Conservation (phyloP, 1,140 invertebrate species). For the Rhopalosiphum padi region DNA sequence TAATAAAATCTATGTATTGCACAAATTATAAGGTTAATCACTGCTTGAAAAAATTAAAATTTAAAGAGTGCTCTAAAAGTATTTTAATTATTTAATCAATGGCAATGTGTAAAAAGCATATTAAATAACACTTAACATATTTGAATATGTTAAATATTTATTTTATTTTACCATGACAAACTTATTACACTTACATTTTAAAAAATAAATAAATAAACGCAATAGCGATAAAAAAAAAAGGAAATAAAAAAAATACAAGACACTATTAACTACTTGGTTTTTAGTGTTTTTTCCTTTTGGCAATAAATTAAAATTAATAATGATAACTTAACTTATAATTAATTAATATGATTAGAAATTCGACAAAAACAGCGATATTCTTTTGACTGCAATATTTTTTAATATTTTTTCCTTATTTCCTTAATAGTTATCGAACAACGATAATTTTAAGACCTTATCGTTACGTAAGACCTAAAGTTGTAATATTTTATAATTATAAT, state of each 20-base stretch:
- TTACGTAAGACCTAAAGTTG: conserved; percentile 54
- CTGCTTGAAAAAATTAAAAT: not conserved
- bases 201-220: conserved; percentile 58
- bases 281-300: conserved; percentile 58
- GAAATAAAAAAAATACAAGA: conserved; percentile 56
- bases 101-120: conserved; percentile 33
- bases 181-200: conserved; percentile 56
- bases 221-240: conserved; percentile 54
- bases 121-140: conserved; percentile 47
- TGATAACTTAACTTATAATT: conserved; percentile 58
- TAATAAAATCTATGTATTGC: not conserved
- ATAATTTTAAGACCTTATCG: conserved; percentile 53
- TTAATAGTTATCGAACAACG: conserved; percentile 52
- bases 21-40: not conserved
- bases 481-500: conserved; percentile 58
- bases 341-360: conserved; percentile 58
- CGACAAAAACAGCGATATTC: conserved; percentile 58
- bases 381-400: conserved; percentile 54
- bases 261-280: conserved; percentile 57
- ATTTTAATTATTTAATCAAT: conserved; percentile 26
- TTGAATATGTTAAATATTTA: conserved; percentile 58
- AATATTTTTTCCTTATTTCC: conserved; percentile 50
- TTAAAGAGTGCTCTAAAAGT: conserved; percentile 4
- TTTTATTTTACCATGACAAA: conserved; percentile 57
- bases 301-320: conserved; percentile 57